These are phyloP conservation scores for Martes flavigula DNA, from an alignment of 2,797 vertebrate species.

Conservation along the genomic window DNA sequence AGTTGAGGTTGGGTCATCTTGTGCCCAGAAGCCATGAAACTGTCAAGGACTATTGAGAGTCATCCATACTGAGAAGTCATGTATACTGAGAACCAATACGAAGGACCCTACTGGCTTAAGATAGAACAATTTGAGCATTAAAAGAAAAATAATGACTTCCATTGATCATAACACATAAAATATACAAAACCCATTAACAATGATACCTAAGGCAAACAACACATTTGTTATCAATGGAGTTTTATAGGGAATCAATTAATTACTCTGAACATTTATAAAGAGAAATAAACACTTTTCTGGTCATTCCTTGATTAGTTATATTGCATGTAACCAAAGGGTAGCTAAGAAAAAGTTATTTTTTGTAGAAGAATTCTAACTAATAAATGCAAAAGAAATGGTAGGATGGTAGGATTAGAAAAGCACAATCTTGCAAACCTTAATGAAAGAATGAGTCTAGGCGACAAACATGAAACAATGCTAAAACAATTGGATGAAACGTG, in stretches of 20 bases:
- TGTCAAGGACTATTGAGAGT: background rate
- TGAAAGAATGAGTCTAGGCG: background rate
- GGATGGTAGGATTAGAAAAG: conserved; percentile 1
- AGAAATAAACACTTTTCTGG: background rate
- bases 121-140: background rate
- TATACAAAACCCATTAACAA: background rate
- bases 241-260: background rate
- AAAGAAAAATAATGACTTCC: background rate
- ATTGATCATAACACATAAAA: background rate
- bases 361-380: background rate
- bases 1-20: background rate
- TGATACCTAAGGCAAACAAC: background rate
- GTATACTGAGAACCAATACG: background rate
- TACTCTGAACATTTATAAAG: background rate
- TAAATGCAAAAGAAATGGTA: background rate
- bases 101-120: background rate
- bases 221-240: background rate
- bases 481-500: background rate
- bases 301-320: background rate
- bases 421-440: background rate
- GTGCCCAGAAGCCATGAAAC: background rate
- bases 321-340: background rate
- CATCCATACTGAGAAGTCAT: too few species aligned
- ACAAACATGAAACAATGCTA: background rate
- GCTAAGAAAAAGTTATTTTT: background rate